A percentile compares a stretch with the other conserved stretches of the same genome.
phyloP scores from a whole-genome alignment of 2,888 invertebrate genomes.

The Flexamia atlantica region DNA sequence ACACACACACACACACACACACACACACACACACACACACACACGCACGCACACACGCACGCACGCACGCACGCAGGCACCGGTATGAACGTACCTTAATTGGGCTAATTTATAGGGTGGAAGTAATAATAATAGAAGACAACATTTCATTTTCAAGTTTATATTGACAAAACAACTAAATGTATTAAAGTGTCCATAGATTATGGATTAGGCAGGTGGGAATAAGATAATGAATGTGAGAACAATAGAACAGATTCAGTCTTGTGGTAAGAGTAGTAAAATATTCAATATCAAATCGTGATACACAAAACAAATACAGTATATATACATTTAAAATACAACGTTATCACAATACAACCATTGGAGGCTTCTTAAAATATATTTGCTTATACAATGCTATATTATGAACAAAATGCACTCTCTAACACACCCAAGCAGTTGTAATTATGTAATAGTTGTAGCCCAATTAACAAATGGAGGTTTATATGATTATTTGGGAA shows the following conservation, averaged over 20 bases:
- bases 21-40: too few species aligned
- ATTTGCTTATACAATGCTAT: neutral
- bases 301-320: slow-evolving; percentile 19
- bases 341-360: slow-evolving; percentile 27
- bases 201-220: slow-evolving; percentile 15
- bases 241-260: slow-evolving; percentile 15
- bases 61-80: too few species aligned
- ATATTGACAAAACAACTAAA: slow-evolving; percentile 28
- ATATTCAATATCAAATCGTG: slow-evolving; percentile 31
- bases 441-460: too few species aligned
- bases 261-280: slow-evolving; percentile 38
- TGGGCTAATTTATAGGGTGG: too few species aligned
- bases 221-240: neutral
- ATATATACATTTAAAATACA: slow-evolving; percentile 26
- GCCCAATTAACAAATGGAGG: too few species aligned
- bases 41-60: too few species aligned
- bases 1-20: too few species aligned
- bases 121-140: neutral
- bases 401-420: neutral
- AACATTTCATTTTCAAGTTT: neutral
- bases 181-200: slow-evolving; percentile 36
- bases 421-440: too few species aligned
- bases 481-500: too few species aligned
- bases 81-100: too few species aligned
- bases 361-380: slow-evolving; percentile 15